A percentile compares a stretch with the other conserved stretches of the same genome.
Conservation (phyloP, 1,140 invertebrate genomes). For the Drosophila bocki region DNA sequence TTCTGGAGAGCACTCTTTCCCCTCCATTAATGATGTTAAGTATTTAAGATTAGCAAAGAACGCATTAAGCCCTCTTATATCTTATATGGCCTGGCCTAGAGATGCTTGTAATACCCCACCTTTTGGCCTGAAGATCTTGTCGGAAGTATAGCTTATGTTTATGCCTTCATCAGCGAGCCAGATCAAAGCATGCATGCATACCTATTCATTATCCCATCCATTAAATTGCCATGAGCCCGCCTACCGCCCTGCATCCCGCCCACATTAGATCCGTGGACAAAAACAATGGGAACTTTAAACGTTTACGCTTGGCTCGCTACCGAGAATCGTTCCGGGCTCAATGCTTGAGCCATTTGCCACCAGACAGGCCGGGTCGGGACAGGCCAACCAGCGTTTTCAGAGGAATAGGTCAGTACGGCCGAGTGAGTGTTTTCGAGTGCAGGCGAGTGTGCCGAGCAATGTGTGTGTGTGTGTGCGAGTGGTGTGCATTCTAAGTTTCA, state of each 20-base stretch:
- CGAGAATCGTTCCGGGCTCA: slow-evolving; percentile 55
- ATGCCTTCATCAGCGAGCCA: background rate
- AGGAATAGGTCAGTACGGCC: slow-evolving; percentile 84
- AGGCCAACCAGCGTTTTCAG: slow-evolving; percentile 67
- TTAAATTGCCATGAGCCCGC: slow-evolving; percentile 13
- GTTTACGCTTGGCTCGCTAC: slow-evolving; percentile 57
- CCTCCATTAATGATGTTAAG: background rate
- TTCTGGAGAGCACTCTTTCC: background rate
- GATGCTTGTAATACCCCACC: background rate
- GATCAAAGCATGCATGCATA: slow-evolving; percentile 11
- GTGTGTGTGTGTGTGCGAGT: slow-evolving; percentile 19
- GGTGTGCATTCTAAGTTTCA: slow-evolving; percentile 66
- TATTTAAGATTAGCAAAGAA: slow-evolving; percentile 1
- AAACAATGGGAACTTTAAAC: slow-evolving; percentile 52
- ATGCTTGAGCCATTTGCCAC: slow-evolving; percentile 45
- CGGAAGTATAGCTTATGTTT: background rate
- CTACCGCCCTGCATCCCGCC: slow-evolving; percentile 14
- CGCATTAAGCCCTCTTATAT: background rate
- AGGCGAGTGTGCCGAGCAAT: slow-evolving; percentile 22
- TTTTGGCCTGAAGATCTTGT: background rate
- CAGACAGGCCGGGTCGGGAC: slow-evolving; percentile 52
- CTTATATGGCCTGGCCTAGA: background rate
- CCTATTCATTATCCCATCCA: slow-evolving; percentile 23
- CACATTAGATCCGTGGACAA: slow-evolving; percentile 17
- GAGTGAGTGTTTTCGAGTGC: slow-evolving; percentile 56